Evolutionary conservation across 2,113 vertebrate species (phyloP), one percentile per base, ranked within the genome.

Genomic region (Malaclemys terrapin): DNA sequence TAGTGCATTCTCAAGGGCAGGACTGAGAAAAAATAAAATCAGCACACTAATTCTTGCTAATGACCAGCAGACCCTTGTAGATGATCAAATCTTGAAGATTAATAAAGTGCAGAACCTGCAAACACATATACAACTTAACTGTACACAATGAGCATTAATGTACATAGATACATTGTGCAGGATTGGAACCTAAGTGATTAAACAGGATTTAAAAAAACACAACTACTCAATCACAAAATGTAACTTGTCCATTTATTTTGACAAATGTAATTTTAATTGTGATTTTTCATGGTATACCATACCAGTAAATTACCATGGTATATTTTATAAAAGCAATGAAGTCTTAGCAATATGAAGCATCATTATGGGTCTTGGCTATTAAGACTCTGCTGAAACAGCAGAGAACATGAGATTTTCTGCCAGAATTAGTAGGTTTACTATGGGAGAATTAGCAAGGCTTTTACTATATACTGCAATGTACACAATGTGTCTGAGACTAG

Each of bases 261-360:
- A 88, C 85, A 95, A 96, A 89, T 0, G 3, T 2, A 92, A 47
- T 10, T 9, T 12, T 0, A 1, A 22, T 47, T 90, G 80, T 62
- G 19, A 78, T 82, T 84, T 65, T 92, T 84, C 87, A 62, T 47
- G 76, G 6, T n/a, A 1, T 27, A 31, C 22, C 54, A 1, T 27
- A 27, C 22, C 59, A 80, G 27, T 72, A 20, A 50, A 69, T 27
- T 69, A n/a, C 35, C 8, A 8, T 12, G n/a, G 54, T 52, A 2
- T 35, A 27, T 69, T 29, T 82, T 84, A 38, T 53, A 92, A 95
- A 69, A 84, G 11, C 20, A 62, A 49, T 1, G 4, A 56, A 89
- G 89, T 17, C 1, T 4, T 3, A 62, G 13, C 42, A 86, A 75
- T 0, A 0, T 5, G 50, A 82, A 19, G 20, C 38, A 82, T 72